Evolutionary conservation across 2,113 vertebrate genomes (phyloP).

Genomic region (Sminthopsis crassicaudata): DNA sequence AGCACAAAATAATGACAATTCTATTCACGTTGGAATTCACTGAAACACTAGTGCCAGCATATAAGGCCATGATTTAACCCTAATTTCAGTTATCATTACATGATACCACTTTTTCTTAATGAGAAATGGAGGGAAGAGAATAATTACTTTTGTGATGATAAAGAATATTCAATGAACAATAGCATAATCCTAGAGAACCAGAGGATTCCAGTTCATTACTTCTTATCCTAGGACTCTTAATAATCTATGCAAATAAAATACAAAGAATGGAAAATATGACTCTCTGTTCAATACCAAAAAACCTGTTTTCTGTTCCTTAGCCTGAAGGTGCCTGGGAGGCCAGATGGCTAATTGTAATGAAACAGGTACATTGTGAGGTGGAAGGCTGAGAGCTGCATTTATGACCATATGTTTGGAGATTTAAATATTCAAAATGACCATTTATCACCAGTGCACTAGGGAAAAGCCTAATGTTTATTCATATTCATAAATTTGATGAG

Average conservation of each 20-base stretch:
- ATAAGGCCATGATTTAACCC: not conserved
- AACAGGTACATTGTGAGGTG: not conserved
- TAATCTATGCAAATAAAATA: not conserved
- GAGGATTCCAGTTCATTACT: not conserved
- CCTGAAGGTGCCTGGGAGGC: not conserved
- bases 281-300: not conserved
- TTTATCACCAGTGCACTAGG: not conserved
- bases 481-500: not conserved
- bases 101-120: not conserved
- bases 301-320: not conserved
- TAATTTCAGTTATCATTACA: not conserved
- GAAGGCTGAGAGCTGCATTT: constrained; percentile 1
- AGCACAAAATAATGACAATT: not conserved
- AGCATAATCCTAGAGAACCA: not conserved
- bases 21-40: not conserved
- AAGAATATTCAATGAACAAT: not conserved
- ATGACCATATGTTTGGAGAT: not conserved
- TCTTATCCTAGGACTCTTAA: not conserved
- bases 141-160: not conserved
- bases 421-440: not conserved
- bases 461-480: not conserved
- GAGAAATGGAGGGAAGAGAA: not conserved
- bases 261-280: not conserved
- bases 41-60: not conserved
- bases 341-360: constrained; percentile 6